Evolutionary conservation across 1,140 invertebrate genomes (phyloP).

Genomic region (Leptonema lineaticorne): DNA sequence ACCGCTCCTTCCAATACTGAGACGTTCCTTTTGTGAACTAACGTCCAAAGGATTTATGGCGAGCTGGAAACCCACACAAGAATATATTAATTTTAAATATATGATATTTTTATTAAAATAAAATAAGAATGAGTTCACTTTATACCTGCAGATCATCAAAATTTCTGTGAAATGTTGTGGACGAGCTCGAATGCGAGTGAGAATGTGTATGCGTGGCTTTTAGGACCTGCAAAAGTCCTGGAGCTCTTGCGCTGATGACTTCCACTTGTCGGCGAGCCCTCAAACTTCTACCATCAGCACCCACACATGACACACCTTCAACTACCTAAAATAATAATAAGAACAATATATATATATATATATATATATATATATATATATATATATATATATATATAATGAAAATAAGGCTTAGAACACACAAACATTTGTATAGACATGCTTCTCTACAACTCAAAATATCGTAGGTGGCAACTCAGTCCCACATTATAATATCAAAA

Average conservation of each 20-base stretch:
- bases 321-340: conserved; percentile 45
- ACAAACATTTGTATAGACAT: too few species aligned
- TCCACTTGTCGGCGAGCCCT: conserved; percentile 46
- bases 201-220: conserved; percentile 52
- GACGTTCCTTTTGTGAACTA: conserved; percentile 47
- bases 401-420: too few species aligned
- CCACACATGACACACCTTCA: conserved; percentile 49
- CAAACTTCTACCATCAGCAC: conserved; percentile 46
- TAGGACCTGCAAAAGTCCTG: conserved; percentile 49
- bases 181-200: conserved; percentile 49
- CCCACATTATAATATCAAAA: too few species aligned
- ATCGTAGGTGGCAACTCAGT: too few species aligned
- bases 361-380: too few species aligned
- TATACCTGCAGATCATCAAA: conserved; percentile 38
- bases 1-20: conserved; percentile 50
- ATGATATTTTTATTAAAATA: neutral
- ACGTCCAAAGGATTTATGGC: conserved; percentile 49
- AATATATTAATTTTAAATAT: conserved; percentile 19
- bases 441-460: too few species aligned
- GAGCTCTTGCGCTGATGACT: conserved; percentile 51
- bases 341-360: too few species aligned
- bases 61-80: conserved; percentile 48
- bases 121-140: neutral
- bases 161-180: conserved; percentile 40
- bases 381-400: too few species aligned